Conservation (phyloP, 2,888 invertebrate species). For the Nebria salina region DNA sequence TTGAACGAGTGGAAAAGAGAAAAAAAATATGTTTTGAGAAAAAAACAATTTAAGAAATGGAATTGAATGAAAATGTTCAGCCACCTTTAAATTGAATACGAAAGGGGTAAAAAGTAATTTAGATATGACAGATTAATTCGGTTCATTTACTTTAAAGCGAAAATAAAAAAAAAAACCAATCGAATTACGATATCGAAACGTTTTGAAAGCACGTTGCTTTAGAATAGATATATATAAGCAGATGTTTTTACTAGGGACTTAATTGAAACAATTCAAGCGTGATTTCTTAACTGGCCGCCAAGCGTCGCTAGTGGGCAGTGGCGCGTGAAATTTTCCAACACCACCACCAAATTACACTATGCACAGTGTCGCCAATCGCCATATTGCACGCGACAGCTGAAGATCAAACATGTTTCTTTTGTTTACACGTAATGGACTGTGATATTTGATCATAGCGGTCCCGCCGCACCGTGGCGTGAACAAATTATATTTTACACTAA, state of each 20-base stretch:
- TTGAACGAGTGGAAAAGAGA: too few relatives aligned
- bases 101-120: conserved; percentile 14
- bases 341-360: conserved; percentile 12
- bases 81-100: not conserved
- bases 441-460: conserved; percentile 26
- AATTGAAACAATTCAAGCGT: conserved; percentile 44
- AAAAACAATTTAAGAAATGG: too few relatives aligned
- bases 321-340: conserved; percentile 33
- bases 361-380: conserved; percentile 33
- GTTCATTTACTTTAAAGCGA: conserved; percentile 22
- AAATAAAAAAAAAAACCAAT: conserved; percentile 16
- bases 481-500: conserved; percentile 28
- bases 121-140: conserved; percentile 32
- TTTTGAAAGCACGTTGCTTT: conserved; percentile 3
- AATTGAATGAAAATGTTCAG: not conserved
- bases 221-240: conserved; percentile 17
- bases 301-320: conserved; percentile 34
- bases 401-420: conserved; percentile 46
- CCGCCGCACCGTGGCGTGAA: conserved; percentile 24
- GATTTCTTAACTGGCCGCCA: conserved; percentile 44
- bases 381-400: conserved; percentile 44
- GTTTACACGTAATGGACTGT: conserved; percentile 48
- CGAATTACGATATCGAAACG: conserved; percentile 29
- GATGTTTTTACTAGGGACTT: conserved; percentile 34
- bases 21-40: too few relatives aligned